These are phyloP conservation scores for Pangasianodon gigas DNA, from an alignment of 2,113 vertebrate species.

Conservation along the genomic window DNA sequence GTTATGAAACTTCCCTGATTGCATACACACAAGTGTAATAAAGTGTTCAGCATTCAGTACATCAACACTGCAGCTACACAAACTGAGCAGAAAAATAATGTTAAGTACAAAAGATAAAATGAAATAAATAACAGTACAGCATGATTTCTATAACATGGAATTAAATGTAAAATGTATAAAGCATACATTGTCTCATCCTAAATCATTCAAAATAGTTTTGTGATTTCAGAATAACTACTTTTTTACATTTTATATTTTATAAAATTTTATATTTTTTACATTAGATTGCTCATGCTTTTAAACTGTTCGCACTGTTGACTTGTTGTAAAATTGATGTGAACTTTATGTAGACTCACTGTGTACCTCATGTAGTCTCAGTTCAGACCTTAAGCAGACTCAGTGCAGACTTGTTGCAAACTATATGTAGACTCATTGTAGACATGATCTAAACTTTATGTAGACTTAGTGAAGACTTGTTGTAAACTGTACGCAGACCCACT, in stretches of 20 bases:
- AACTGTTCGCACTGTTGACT: neutral
- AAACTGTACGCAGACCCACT: neutral
- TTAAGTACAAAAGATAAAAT: neutral
- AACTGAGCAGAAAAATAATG: neutral
- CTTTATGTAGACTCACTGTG: neutral
- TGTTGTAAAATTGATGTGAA: slow-evolving; percentile 1
- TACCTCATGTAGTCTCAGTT: no score
- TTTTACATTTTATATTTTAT: no score
- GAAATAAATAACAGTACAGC: neutral
- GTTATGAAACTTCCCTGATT: neutral
- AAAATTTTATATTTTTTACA: neutral
- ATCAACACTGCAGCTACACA: neutral
- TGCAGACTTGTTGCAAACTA: no score
- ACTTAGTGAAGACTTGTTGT: neutral
- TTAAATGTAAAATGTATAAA: neutral
- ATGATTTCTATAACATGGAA: neutral
- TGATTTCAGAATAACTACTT: neutral
- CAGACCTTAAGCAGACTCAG: neutral
- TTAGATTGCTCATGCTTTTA: no score
- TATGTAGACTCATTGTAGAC: no score
- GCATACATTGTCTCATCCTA: neutral
- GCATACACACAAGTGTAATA: neutral
- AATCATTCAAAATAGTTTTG: neutral
- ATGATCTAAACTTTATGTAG: no score
- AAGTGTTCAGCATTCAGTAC: neutral